Evolutionary conservation across 1,140 invertebrate genomes (phyloP).

Genomic region (Agrypnia vestita): DNA sequence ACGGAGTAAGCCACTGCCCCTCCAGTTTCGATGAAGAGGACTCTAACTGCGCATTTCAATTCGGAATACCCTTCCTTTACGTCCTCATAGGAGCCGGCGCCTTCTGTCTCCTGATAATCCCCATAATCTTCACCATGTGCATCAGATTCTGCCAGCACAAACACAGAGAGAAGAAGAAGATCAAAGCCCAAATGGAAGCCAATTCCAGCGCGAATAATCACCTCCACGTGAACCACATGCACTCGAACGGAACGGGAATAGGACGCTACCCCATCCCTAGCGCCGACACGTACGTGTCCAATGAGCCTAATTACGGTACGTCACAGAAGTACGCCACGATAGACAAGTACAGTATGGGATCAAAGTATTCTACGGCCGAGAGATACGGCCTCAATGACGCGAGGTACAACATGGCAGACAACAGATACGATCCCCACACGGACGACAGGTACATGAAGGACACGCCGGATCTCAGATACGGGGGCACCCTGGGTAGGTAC

Average conservation of each 20-base stretch:
- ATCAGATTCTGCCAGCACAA: conserved; percentile 77
- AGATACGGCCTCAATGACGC: conserved; percentile 70
- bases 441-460: conserved; percentile 59
- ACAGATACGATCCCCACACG: conserved; percentile 53
- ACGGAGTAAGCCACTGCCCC: conserved; percentile 81
- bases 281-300: conserved; percentile 58
- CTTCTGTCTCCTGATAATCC: conserved; percentile 71
- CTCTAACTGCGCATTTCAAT: conserved; percentile 81
- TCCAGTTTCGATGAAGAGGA: conserved; percentile 83
- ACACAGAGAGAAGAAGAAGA: conserved; percentile 77
- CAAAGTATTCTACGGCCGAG: conserved; percentile 67
- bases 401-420: conserved; percentile 68
- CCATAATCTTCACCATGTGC: conserved; percentile 77
- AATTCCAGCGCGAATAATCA: conserved; percentile 71
- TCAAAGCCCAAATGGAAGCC: conserved; percentile 72
- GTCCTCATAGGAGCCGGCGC: conserved; percentile 76
- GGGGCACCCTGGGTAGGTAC: conserved; percentile 70
- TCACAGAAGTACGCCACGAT: conserved; percentile 72
- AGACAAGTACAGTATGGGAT: conserved; percentile 72
- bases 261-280: conserved; percentile 66
- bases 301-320: conserved; percentile 67
- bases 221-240: conserved; percentile 75
- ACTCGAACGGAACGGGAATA: conserved; percentile 68
- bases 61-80: conserved; percentile 79
- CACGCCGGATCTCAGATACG: conserved; percentile 64